Base-by-base conservation (phyloP, 2,113 vertebrate species). In the Cygnus atratus region DNA sequence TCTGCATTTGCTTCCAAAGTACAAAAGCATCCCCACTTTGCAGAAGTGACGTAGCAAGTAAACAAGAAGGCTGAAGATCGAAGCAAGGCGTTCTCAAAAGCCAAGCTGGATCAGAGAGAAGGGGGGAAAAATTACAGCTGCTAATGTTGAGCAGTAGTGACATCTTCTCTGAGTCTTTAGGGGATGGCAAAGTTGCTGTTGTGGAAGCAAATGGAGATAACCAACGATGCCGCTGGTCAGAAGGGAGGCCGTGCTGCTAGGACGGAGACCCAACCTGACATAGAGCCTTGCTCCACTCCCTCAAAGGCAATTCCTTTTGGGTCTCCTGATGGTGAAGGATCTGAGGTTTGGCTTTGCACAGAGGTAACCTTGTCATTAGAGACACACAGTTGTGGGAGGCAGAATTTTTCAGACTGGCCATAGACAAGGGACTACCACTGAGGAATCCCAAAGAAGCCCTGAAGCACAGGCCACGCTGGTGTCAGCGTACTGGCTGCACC, bases 141-240 rank as follows among this genome's bases (percentile, higher is more conserved):
- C 31, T 92, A 87, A 89, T 25, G 54, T n/a, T 95, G 84, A 91
- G 62, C 0, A 0, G 9, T 33, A 79, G 35, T 0, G 3, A 87
- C 87, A 83, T 72, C 43, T 89, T 68, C 73, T 72, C 44, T 37
- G 83, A 50, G 50, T 66, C 74, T 92, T n/a, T n/a, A 82, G 66
- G 43, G 66, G 33, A 95, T 20, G 31, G 70, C 11, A 62, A 82
- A 91, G 58, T 52, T 63, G 59, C 67, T 93, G 33, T 54, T 87
- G 58, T 82, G 58, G 84, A 80, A 95, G 48, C 6, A 87, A 80
- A 92, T 9, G 28, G 89, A 89, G 48, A 74, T 19, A 93, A 87
- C 39, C 0, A 0, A 48, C 0, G 0, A 57, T 54, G 35, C 61
- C 29, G 33, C 33, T 13, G 6, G 31, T 87, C 52, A 75, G 24